Evolutionary conservation across 2,797 vertebrate species (phyloP), one percentile per base, ranked within the genome.

Genomic region (Tenualosa thibaudeaui): DNA sequence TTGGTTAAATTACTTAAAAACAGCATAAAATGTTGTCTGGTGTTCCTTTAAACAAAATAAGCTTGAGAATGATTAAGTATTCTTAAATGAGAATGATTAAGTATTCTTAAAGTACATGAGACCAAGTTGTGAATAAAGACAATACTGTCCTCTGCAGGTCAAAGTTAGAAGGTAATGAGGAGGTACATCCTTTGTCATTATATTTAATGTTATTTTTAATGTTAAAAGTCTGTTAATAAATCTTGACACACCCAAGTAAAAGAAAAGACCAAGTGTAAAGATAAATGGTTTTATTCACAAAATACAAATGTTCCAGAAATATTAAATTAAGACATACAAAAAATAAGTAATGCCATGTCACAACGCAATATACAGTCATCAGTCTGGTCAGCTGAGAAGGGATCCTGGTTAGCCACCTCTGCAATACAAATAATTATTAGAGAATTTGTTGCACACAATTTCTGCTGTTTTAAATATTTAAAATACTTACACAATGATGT

Each of bases 401-500:
- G 58, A 62, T 62, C n/a, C 58, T 62, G 58, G 22, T 62, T 10
- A 62, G 58, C 58, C 58, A 62, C 58, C 58, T n/a, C 58, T 62
- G 58, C n/a, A 62, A 60, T n/a, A 58, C 19, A 37, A 13, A 49
- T 8, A 54, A 62, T 62, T 24, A 1, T 24, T n/a, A 58, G 58
- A 7, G 0, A 7, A 62, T 62, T 62, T 60, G 56, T 60, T 60
- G 22, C 56, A 62, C 58, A 9, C 8, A 8, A 24, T 9, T 62
- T 24, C 56, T 22, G n/a, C 8, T 3, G 2, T 24, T 62, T n/a
- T 3, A 9, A 51, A 9, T 6, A 6, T 6, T 51, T 5, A 9
- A 62, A n/a, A 58, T 82, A 96, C 96, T 96, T 95, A 97, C 96
- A 97, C 96, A 91, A 97, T 96, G 83, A 97, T 96, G 90, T 96